Percentiles rank a stretch among this genome's conserved stretches.
Conservation (phyloP, 2,888 invertebrate genomes). For the Thymelicus lineola region DNA sequence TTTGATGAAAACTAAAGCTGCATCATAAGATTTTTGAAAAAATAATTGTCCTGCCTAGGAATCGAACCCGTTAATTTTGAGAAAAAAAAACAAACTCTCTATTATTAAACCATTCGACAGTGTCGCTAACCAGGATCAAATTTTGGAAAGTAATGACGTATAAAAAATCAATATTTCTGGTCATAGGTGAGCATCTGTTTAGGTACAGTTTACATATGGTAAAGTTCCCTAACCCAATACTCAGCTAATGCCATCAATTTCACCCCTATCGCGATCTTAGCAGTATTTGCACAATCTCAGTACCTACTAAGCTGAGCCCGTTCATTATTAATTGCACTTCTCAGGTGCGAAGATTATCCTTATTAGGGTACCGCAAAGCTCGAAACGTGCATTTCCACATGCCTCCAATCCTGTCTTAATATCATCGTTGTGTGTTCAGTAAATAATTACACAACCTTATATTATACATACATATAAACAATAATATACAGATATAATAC, state of each 20-base stretch:
- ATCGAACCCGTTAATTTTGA: too few relatives aligned
- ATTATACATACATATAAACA: background rate
- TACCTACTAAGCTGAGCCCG: slow-evolving; percentile 53
- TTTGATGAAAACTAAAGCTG: too few relatives aligned
- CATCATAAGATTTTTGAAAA: too few relatives aligned
- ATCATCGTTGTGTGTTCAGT: slow-evolving; percentile 45
- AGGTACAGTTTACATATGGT: slow-evolving; percentile 1
- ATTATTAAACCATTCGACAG: too few relatives aligned
- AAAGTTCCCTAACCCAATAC: slow-evolving; percentile 7
- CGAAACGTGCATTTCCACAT: slow-evolving; percentile 65
- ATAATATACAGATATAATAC: too few relatives aligned
- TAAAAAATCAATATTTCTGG: too few relatives aligned
- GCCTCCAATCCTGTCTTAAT: slow-evolving; percentile 48
- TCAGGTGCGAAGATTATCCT: slow-evolving; percentile 81
- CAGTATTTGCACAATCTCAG: slow-evolving; percentile 62
- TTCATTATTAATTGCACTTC: slow-evolving; percentile 83
- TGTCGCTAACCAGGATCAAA: too few relatives aligned
- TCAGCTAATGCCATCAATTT: slow-evolving; percentile 29
- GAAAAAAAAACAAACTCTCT: too few relatives aligned
- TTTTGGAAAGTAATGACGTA: too few relatives aligned
- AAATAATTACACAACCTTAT: slow-evolving; percentile 8
- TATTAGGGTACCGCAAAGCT: slow-evolving; percentile 75
- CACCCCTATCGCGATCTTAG: slow-evolving; percentile 58
- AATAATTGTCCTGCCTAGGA: too few relatives aligned
- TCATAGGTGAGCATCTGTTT: slow-evolving; percentile 2